A percentile compares a stretch with the other conserved stretches of the same genome.
phyloP scores from a whole-genome alignment of 1,140 invertebrate species.

The Camponotus floridanus region DNA sequence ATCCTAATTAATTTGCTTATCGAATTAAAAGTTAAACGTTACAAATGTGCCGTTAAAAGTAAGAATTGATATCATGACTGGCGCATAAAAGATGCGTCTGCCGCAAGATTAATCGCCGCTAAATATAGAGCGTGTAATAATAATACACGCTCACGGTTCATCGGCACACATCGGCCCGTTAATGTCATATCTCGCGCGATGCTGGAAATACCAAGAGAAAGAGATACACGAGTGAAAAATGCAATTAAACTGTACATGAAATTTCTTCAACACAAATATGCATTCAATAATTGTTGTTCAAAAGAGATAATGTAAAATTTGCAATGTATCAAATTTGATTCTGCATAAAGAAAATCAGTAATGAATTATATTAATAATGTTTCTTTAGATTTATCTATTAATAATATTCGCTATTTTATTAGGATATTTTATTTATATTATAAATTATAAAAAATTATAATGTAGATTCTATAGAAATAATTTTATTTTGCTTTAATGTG shows the following conservation, averaged over 20 bases:
- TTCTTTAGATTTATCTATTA: neutral
- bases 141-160: constrained; percentile 55
- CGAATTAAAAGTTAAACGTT: neutral
- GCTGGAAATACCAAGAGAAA: neutral
- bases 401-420: neutral
- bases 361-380: neutral
- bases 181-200: constrained; percentile 5
- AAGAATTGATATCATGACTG: neutral
- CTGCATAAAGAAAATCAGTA: neutral
- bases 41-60: constrained; percentile 47
- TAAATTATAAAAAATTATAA: neutral
- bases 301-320: neutral
- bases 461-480: neutral
- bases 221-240: neutral
- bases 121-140: constrained; percentile 67
- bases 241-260: neutral
- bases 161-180: constrained; percentile 19
- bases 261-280: neutral
- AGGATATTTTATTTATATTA: neutral
- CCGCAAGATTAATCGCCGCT: constrained; percentile 63
- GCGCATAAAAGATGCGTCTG: constrained; percentile 43
- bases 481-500: constrained; percentile 10
- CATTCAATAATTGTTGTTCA: neutral
- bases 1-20: neutral
- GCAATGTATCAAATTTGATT: neutral